Base-by-base conservation (phyloP, 2,113 vertebrate genomes). In the Phaethon lepturus region DNA sequence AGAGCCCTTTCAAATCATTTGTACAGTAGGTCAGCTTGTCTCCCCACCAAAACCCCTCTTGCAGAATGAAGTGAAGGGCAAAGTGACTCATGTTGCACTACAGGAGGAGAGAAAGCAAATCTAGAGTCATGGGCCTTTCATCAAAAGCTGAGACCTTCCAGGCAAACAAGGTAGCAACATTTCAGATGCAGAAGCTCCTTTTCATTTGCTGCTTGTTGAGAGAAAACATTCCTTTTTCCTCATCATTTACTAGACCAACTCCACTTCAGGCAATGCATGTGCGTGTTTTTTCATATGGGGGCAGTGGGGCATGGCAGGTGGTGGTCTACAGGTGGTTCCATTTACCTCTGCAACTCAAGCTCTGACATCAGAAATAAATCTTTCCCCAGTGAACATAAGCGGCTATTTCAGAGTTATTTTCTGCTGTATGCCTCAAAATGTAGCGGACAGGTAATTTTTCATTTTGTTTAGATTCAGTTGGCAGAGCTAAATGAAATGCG, bases 361-460 rank as follows among this genome's bases (percentile, higher is more conserved):
- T 83, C 76, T 56, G 60, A 72, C 60, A 87, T 91, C 50, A 96
- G 71, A 90, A 92, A 95, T 88, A 88, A 95, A 93, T 90, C 85
- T 86, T 90, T 92, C 78, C 79, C n/a, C 67, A 22, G 58, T 55
- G 63, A 94, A 80, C 55, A 69, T 62, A 93, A 92, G 59, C 13
- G 4, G 71, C 78, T 88, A 55, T 84, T 95, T 80, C 66, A 64
- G 89, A 88, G 74, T 93, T 93, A 72, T 90, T 95, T 93, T 96
- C 67, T 95, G 90, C 66, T 90, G 55, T 59, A 52, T 59, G 45
- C 72, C 59, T 92, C 72, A 24, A 66, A 93, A 63, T 76, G 28
- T 62, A 92, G 66, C 9, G 1, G 82, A 78, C 55, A 83, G 87
- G 67, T 92, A 50, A 90, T 97, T 95, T 93, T 92, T 94, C 90